These are phyloP conservation scores for Thysanoteuthis rhombus DNA, from an alignment of 2,888 invertebrate species.

Conservation along the genomic window DNA sequence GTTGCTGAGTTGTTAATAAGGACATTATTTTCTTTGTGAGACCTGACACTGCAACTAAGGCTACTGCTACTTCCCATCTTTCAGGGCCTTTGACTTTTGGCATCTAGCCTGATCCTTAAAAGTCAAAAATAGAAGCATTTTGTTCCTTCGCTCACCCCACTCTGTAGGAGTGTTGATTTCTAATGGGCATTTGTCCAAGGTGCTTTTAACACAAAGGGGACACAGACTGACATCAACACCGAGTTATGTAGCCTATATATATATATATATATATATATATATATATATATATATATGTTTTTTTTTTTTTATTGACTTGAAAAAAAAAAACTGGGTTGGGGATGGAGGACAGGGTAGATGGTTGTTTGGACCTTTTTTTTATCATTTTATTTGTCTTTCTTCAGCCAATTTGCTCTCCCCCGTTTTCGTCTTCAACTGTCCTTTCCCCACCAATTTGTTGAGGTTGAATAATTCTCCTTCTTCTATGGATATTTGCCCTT, in stretches of 20 bases:
- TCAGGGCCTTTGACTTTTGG: neutral
- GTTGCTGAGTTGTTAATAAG: neutral
- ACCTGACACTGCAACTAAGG: neutral
- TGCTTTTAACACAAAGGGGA: slow-evolving; percentile 12
- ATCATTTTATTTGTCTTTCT: neutral
- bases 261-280: no score
- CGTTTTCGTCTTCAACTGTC: neutral
- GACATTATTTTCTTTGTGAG: neutral
- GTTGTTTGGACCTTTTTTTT: neutral
- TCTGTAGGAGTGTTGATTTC: neutral
- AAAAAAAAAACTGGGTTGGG: neutral
- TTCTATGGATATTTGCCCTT: neutral
- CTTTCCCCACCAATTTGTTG: neutral
- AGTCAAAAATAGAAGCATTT: neutral
- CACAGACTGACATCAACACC: neutral
- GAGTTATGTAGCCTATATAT: neutral
- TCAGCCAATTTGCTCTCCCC: neutral
- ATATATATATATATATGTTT: no score
- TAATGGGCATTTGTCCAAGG: neutral
- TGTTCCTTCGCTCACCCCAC: neutral
- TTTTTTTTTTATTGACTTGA: neutral
- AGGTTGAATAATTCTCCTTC: neutral
- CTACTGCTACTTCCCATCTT: neutral
- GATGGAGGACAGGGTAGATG: neutral
- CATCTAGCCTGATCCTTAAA: neutral